Conservation (phyloP, 2,888 invertebrate genomes). For the Apotomis betuletana region DNA sequence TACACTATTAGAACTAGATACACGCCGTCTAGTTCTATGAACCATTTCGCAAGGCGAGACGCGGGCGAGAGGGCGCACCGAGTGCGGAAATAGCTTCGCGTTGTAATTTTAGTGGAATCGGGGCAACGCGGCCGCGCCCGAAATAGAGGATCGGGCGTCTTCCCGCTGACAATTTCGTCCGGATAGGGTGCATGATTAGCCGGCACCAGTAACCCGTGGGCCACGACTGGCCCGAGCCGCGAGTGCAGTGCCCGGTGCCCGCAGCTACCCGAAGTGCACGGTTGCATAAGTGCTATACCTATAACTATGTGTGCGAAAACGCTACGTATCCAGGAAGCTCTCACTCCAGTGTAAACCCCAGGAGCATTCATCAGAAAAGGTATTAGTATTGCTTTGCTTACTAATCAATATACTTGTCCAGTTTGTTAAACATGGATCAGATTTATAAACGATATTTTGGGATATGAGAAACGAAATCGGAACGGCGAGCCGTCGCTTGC, state of each 20-base stretch:
- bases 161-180: constrained; percentile 79
- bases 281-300: constrained; percentile 62
- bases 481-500: constrained; percentile 73
- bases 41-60: constrained; percentile 66
- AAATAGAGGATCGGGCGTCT: constrained; percentile 78
- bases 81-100: constrained; percentile 82
- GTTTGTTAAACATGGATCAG: constrained; percentile 34
- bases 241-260: constrained; percentile 55
- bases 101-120: constrained; percentile 83
- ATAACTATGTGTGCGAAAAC: constrained; percentile 51
- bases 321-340: constrained; percentile 44
- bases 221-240: constrained; percentile 46
- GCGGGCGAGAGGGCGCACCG: constrained; percentile 66
- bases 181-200: constrained; percentile 79
- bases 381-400: not conserved
- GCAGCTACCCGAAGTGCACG: constrained; percentile 47
- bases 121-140: constrained; percentile 82
- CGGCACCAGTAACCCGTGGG: constrained; percentile 49
- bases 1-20: not conserved
- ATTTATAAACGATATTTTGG: constrained; percentile 76
- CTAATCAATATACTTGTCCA: constrained; percentile 15
- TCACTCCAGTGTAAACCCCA: constrained; percentile 43
- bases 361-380: constrained; percentile 12
- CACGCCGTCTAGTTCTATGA: constrained; percentile 30
- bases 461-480: constrained; percentile 75